Evolutionary conservation across 2,113 vertebrate species (phyloP).

Genomic region (Tylochromis polylepis): DNA sequence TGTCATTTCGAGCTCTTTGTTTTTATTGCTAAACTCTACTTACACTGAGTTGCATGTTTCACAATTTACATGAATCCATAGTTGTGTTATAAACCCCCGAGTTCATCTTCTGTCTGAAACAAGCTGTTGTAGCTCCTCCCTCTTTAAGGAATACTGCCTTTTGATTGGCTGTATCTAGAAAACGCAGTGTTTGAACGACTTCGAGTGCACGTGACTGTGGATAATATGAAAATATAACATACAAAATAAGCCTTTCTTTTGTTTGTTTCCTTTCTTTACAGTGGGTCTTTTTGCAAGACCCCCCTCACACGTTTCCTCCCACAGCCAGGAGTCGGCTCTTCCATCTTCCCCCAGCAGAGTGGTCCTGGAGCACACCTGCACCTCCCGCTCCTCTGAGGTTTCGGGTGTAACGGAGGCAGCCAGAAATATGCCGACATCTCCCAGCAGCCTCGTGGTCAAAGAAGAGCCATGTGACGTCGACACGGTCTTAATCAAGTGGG

Average conservation of each 20-base stretch:
- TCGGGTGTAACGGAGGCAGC: not conserved
- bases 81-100: not conserved
- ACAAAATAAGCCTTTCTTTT: not conserved
- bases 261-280: not conserved
- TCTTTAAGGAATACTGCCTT: not conserved
- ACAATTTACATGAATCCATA: not conserved
- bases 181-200: fast-evolving
- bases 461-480: slow-evolving; percentile 50
- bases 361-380: slow-evolving; percentile 17
- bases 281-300: slow-evolving; percentile 37
- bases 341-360: slow-evolving; percentile 9
- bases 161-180: not conserved
- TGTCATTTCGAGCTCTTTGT: not conserved
- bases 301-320: slow-evolving; percentile 26
- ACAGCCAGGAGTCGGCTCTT: slow-evolving; percentile 20
- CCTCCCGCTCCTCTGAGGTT: slow-evolving; percentile 3
- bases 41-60: not conserved
- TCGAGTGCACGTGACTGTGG: not conserved
- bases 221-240: not conserved
- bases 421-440: not conserved
- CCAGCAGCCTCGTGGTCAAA: slow-evolving; percentile 36
- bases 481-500: slow-evolving; percentile 44
- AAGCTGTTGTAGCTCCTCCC: not conserved
- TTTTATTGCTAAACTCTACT: not conserved
- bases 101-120: not conserved